These are phyloP conservation scores for Tachina fera DNA, from an alignment of 2,888 invertebrate species.

Conservation along the genomic window DNA sequence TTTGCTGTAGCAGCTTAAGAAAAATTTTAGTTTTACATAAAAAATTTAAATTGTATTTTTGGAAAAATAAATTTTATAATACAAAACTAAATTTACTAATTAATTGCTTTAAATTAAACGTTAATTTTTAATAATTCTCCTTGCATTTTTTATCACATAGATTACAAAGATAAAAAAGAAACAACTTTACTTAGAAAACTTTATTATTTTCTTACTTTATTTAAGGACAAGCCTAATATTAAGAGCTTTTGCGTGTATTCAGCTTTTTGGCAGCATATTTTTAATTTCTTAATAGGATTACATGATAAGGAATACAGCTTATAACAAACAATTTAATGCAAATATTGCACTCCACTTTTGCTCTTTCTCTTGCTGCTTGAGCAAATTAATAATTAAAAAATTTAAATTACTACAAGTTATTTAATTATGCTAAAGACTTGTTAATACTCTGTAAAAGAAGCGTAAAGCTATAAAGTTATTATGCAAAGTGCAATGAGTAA, in stretches of 20 bases:
- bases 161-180: no score
- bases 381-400: constrained; percentile 7
- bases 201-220: background rate
- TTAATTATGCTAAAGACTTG: background rate
- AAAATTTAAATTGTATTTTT: no score
- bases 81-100: no score
- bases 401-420: background rate
- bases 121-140: no score
- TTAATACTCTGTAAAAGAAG: background rate
- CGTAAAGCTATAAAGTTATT: no score
- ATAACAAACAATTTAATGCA: background rate
- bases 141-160: no score
- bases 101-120: no score
- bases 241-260: background rate
- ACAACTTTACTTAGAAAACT: no score
- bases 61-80: no score
- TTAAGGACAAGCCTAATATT: background rate
- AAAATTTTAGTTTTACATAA: no score
- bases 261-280: background rate
- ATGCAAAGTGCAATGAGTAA: no score
- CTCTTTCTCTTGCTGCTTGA: background rate
- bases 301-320: background rate
- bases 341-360: background rate
- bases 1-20: no score
- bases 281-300: constrained; percentile 5